Evolutionary conservation across 1,140 invertebrate genomes (phyloP), one percentile per base, ranked within the genome.

Genomic region (Nilaparvata lugens): DNA sequence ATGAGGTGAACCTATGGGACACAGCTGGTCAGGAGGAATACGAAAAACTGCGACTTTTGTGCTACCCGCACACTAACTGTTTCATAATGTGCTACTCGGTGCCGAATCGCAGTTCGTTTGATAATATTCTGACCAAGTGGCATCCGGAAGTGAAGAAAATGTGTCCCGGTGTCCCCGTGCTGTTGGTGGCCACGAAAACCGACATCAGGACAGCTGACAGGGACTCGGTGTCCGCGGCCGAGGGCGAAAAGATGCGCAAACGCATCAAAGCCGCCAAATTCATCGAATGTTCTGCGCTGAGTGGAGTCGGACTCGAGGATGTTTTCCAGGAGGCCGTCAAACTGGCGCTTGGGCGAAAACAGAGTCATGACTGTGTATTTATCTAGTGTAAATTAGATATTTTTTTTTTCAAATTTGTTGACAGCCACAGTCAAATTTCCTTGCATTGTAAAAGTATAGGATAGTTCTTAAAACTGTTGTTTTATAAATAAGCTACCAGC

Each of bases 21-120:
- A 96, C 93, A 58, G 93, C 92, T 35, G 92, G 92, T 21, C 93
- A 97, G 77, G 93, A 96, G 78, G 94, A 96, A 73, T 97, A 97
- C 71, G 93, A 97, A 74, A 84, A 95, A 76, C 79, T 98, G 64
- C 79, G 95, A 70, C 95, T 95, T 21, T 82, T 93, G 56, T 92
- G 89, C 59, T 94, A 94, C 76, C 91, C 91, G 68, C 91, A 93
- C 77, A 75, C 76, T 64, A 56, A 38, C 28, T 65, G 81, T 74
- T 54, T 25, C 19, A 21, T 54, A 21, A 51, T 51, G 18, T 51
- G 45, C 16, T 51, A 21, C 23, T 51, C 45, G 11, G 18, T 51
- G 18, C 18, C 18, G 11, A 51, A 51, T 51, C 23, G 18, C 1
- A 51, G 18, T 7, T 51, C 45, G 23, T 24, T 51, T 6, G 4